phyloP scores from a whole-genome alignment of 2,113 vertebrate genomes.

The Aramus guarauna region DNA sequence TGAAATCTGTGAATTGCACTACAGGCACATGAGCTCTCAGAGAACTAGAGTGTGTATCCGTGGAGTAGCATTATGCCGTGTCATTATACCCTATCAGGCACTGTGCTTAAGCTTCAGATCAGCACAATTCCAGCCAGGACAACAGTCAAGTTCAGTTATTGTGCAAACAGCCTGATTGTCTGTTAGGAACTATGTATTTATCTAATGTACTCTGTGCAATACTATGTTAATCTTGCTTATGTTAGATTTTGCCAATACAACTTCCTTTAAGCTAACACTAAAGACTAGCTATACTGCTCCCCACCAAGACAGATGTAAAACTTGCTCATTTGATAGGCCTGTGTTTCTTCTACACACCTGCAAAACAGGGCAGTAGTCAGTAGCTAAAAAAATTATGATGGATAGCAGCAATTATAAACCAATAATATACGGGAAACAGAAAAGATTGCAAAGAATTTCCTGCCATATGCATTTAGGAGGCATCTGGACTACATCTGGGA shows the following conservation, averaged over 20 bases:
- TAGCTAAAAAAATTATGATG: slow-evolving; percentile 69
- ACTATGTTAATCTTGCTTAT: not conserved
- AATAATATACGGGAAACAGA: slow-evolving; percentile 68
- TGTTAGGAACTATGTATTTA: not conserved
- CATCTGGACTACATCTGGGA: slow-evolving; percentile 72
- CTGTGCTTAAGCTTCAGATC: not conserved
- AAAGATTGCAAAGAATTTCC: slow-evolving; percentile 71
- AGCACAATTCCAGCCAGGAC: not conserved
- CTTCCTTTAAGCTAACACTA: not conserved
- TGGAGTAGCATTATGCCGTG: not conserved
- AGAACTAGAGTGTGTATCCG: not conserved
- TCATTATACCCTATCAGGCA: not conserved
- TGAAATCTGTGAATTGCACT: not conserved
- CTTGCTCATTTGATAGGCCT: not conserved
- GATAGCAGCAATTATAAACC: slow-evolving; percentile 73
- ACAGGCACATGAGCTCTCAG: rapidly evolving
- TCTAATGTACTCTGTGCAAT: not conserved
- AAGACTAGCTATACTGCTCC: not conserved
- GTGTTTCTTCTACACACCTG: slow-evolving; percentile 65
- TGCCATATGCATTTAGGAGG: slow-evolving; percentile 64
- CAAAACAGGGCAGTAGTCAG: slow-evolving; percentile 57
- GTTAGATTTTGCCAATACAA: not conserved
- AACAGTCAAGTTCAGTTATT: not conserved
- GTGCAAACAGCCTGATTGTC: not conserved
- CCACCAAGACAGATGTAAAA: not conserved